Base-by-base conservation (phyloP, 2,113 vertebrate species). In the Tachysurus fulvidraco region DNA sequence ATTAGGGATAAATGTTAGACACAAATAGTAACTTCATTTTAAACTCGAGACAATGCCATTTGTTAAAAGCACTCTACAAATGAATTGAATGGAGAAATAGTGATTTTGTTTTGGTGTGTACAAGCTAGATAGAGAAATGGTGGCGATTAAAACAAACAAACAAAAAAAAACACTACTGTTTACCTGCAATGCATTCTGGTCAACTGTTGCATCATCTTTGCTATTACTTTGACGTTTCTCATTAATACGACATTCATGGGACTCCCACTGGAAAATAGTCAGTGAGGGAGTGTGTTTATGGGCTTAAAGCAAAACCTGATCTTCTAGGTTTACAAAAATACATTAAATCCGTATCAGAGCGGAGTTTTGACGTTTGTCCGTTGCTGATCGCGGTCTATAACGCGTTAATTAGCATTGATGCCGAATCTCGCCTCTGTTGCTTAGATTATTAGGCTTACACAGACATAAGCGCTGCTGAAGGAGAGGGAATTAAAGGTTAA, bases 401-500 rank as follows among this genome's bases (percentile, higher is more conserved):
- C 67, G 6, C 21, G 19, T 1, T n/a, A 14, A 52, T 76, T 50
- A 44, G 36, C 19, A 6, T 54, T 8, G 8, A 50, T 28, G n/a
- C 25, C 2, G 8, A 17, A 28, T 11, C 77, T 5, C 7, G 4
- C 23, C 54, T 36, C 2, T 3, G 9, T 8, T 3, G 30, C 12
- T 60, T 60, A 59, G 78, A 23, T 80, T 79, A 23, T 80, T 54
- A 64, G 2, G 64, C 46, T 59, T 78, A 17, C n/a, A 30, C 28
- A 23, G 30, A 60, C 55, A 41, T 21, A 60, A 36, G 55, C 52
- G 54, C 13, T 1, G 62, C 3, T 6, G 30, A n/a, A 81, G 12
- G 30, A 62, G 36, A n/a, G 3, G 44, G 79, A 80, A 91, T 17
- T 62, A 71, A 86, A 11, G 30, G 69, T 30, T 60, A 57, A 55